Conservation (phyloP, 1,140 invertebrate genomes). For the Lysiphlebus fabarum region DNA sequence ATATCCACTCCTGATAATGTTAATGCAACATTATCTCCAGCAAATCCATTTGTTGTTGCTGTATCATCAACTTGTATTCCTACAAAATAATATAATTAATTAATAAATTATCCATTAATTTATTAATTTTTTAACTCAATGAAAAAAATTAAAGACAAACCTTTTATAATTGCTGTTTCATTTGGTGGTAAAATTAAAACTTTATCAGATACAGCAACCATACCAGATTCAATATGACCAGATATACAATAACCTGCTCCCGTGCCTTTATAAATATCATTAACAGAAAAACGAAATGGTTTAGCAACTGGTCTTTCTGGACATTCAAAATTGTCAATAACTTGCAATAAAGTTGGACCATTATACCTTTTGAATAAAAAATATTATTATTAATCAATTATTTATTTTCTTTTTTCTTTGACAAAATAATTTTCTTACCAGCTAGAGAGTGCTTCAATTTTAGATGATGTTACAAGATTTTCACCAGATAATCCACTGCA, state of each 20-base stretch:
- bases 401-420: neutral
- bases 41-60: constrained; percentile 73
- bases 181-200: constrained; percentile 83
- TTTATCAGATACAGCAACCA: constrained; percentile 80
- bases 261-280: constrained; percentile 92
- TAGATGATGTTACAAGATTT: constrained; percentile 75
- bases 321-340: constrained; percentile 74
- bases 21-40: constrained; percentile 87
- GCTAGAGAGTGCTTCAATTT: constrained; percentile 62
- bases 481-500: constrained; percentile 93
- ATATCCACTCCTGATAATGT: constrained; percentile 80
- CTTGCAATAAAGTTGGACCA: constrained; percentile 45
- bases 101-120: constrained; percentile 10
- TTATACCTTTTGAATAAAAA: constrained; percentile 38
- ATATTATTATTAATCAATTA: neutral
- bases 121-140: constrained; percentile 2
- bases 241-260: constrained; percentile 83
- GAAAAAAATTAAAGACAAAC: constrained; percentile 39
- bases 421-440: constrained; percentile 36
- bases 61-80: constrained; percentile 72
- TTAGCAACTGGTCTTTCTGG: constrained; percentile 82
- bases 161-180: constrained; percentile 75
- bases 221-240: constrained; percentile 88
- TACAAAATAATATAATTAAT: constrained; percentile 36
- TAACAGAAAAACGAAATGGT: constrained; percentile 87